Conservation (phyloP, 2,797 vertebrate genomes). For the Paratrypauchen microcephalus region DNA sequence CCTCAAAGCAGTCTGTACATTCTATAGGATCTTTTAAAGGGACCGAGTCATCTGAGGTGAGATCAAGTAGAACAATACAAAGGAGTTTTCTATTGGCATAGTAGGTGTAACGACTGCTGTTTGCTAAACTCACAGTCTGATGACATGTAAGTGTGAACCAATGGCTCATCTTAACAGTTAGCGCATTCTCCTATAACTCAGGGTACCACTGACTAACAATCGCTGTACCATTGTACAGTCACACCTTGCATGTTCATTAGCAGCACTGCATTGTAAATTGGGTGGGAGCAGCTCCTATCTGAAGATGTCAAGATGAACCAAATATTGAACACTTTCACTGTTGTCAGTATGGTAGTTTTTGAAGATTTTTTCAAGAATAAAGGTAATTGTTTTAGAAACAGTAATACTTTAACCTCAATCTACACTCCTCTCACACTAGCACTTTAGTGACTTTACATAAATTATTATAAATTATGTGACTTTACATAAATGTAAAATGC, state of each 20-base stretch:
- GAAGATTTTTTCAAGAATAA: too few species aligned
- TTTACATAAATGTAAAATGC: too few species aligned
- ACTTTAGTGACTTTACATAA: too few species aligned
- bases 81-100: background rate
- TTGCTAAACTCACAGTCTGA: background rate
- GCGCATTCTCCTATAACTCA: too few species aligned
- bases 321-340: too few species aligned
- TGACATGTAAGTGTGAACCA: background rate
- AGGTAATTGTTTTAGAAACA: too few species aligned
- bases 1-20: background rate
- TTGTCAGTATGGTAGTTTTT: too few species aligned
- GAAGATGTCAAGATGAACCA: too few species aligned
- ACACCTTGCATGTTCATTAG: background rate
- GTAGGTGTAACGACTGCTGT: background rate
- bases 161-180: background rate
- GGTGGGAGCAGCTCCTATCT: background rate
- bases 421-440: too few species aligned
- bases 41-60: background rate
- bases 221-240: background rate
- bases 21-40: background rate
- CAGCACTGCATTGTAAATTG: background rate
- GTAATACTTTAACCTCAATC: too few species aligned
- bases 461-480: too few species aligned
- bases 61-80: slow-evolving; percentile 4
- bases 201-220: too few species aligned